Evolutionary conservation across 2,113 vertebrate genomes (phyloP), one percentile per base, ranked within the genome.

Genomic region (Bufo gargarizans): DNA sequence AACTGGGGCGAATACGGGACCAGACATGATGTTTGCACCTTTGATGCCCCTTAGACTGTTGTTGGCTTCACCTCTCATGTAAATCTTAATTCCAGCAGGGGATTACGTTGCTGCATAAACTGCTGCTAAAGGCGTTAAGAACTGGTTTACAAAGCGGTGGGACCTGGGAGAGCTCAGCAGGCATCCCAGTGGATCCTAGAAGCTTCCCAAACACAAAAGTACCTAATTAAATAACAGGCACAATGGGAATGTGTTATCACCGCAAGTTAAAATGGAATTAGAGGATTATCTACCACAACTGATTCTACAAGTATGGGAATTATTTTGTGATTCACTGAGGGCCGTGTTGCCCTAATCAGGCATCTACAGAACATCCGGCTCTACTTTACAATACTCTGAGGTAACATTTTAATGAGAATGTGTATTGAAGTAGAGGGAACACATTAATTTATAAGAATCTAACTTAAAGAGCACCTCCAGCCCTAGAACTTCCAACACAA

Each of bases 211-310:
- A 17, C 33, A 82, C 13, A 61, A 82, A 45, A 82, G 10, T 61
- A n/a, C 58, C 79, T 82, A 63, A 82, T 61, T 82, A 82, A 61
- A 61, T 43, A 61, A 49, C 43, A 59, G 58, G 43, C 43, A 12
- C 58, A 47, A 11, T 7, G 58, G 79, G 79, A 49, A n/a, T 4
- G 19, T 61, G 78, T 81, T 81, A 43, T 53, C 56, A 45, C 33
- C 55, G 33, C 53, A 16, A 80, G 6, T 43, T 61, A 81, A 79
- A 6, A 81, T 43, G 43, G 56, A 47, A 58, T 82, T 63, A 82
- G 33, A 82, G 58, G 56, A 82, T 82, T 82, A 82, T 61, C 79
- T 45, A 12, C 3, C 3, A 61, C 58, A 14, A 61, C 17, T 9
- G 56, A 20, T 47, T 82, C 19, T 63, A 82, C 79, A 63, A 47